These are phyloP conservation scores for Drosophila parvula DNA, from an alignment of 1,140 invertebrate genomes.

Conservation along the genomic window DNA sequence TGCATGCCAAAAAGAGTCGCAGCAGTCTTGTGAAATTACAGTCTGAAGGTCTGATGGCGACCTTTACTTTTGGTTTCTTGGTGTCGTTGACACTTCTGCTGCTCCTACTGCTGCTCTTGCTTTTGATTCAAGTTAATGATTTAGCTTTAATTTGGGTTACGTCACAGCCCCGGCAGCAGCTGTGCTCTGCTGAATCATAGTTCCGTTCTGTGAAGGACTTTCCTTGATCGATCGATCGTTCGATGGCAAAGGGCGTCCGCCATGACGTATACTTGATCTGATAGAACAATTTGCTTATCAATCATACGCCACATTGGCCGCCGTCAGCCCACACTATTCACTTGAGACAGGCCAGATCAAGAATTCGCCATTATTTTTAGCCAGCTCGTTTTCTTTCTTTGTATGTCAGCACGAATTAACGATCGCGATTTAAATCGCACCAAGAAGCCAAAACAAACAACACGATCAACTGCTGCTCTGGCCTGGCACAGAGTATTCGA, in stretches of 20 bases:
- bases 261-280: constrained; percentile 60
- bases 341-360: constrained; percentile 53
- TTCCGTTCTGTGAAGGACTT: constrained; percentile 68
- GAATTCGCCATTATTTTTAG: constrained; percentile 55
- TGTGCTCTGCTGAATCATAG: constrained; percentile 60
- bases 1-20: constrained; percentile 67
- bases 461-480: constrained; percentile 30
- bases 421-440: constrained; percentile 62
- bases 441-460: constrained; percentile 58
- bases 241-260: constrained; percentile 44
- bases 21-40: constrained; percentile 69
- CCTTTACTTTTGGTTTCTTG: constrained; percentile 66
- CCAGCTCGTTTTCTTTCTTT: constrained; percentile 46
- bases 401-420: constrained; percentile 76
- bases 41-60: constrained; percentile 63
- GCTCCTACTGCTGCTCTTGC: constrained; percentile 9
- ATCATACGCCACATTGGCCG: constrained; percentile 69
- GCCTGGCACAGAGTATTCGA: constrained; percentile 26
- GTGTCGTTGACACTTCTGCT: constrained; percentile 63
- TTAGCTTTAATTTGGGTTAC: constrained; percentile 51
- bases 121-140: constrained; percentile 44
- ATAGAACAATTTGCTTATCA: constrained; percentile 67
- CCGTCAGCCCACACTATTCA: constrained; percentile 48
- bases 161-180: constrained; percentile 38
- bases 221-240: constrained; percentile 42